Conservation (phyloP, 2,888 invertebrate genomes). For the Cacoxenus indagator region DNA sequence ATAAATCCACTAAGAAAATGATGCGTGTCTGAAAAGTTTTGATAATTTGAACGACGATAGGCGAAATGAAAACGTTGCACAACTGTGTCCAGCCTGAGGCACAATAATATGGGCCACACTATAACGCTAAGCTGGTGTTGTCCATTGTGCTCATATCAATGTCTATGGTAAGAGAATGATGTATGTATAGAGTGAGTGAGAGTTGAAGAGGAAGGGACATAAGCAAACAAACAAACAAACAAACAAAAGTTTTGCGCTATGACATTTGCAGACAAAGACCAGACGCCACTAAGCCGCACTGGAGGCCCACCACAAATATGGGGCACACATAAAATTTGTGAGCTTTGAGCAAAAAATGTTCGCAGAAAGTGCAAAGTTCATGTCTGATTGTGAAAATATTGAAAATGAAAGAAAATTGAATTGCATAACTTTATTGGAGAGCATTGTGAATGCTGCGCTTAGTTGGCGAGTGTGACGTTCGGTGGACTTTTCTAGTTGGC, state of each 20-base stretch:
- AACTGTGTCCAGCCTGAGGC: neutral
- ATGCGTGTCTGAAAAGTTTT: slow-evolving; percentile 60
- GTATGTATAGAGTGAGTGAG: too few relatives aligned
- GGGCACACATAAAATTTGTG: neutral
- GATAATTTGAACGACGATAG: slow-evolving; percentile 44
- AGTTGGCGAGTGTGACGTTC: too few relatives aligned
- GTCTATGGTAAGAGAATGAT: too few relatives aligned
- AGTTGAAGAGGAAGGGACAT: too few relatives aligned
- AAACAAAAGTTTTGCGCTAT: too few relatives aligned
- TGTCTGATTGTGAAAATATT: slow-evolving; percentile 66
- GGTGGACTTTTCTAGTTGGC: too few relatives aligned
- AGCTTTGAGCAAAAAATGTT: slow-evolving; percentile 28
- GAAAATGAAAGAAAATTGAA: slow-evolving; percentile 66
- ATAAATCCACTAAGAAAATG: slow-evolving; percentile 17
- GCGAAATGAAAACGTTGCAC: slow-evolving; percentile 50
- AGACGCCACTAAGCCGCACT: neutral
- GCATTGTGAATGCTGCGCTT: too few relatives aligned
- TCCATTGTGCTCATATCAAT: slow-evolving; percentile 30
- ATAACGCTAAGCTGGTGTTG: neutral
- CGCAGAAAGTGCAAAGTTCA: slow-evolving; percentile 60
- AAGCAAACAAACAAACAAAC: too few relatives aligned
- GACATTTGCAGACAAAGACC: too few relatives aligned
- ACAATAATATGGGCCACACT: neutral
- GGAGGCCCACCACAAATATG: neutral
- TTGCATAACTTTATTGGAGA: slow-evolving; percentile 43